Evolutionary conservation across 2,888 invertebrate genomes (phyloP).

Genomic region (Tenthredo notha): DNA sequence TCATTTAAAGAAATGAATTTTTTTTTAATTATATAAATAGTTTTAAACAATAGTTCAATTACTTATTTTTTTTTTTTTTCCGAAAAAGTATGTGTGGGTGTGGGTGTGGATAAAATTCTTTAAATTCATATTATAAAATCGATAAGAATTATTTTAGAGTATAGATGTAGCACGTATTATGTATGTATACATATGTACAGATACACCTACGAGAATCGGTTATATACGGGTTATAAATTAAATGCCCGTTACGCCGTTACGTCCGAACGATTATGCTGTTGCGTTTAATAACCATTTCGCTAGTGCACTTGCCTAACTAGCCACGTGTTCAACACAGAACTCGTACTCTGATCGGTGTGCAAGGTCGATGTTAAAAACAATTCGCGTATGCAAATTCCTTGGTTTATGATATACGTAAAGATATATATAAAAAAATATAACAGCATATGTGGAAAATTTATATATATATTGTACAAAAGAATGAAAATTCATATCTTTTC

Average conservation of each 20-base stretch:
- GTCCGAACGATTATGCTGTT: constrained; percentile 45
- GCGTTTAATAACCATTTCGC: constrained; percentile 46
- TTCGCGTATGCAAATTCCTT: constrained; percentile 8
- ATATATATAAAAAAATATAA: no score
- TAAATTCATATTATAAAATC: neutral
- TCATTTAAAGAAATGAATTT: neutral
- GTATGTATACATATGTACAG: neutral
- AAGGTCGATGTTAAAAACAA: constrained; percentile 14
- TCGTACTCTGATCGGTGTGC: neutral
- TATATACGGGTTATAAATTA: constrained; percentile 40
- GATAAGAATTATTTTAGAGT: neutral
- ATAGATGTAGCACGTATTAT: neutral
- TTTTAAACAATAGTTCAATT: neutral
- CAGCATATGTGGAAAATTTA: no score
- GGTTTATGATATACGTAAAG: neutral
- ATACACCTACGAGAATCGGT: neutral
- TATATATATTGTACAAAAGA: no score
- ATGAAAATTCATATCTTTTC: no score
- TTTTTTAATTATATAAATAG: neutral
- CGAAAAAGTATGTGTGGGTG: neutral
- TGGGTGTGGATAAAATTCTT: neutral
- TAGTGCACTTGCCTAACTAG: constrained; percentile 16
- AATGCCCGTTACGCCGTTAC: constrained; percentile 44
- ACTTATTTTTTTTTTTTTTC: neutral
- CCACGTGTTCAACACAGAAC: constrained; percentile 4